These are phyloP conservation scores for Opisthograptis luteolata DNA, from an alignment of 2,888 invertebrate species.

Conservation along the genomic window DNA sequence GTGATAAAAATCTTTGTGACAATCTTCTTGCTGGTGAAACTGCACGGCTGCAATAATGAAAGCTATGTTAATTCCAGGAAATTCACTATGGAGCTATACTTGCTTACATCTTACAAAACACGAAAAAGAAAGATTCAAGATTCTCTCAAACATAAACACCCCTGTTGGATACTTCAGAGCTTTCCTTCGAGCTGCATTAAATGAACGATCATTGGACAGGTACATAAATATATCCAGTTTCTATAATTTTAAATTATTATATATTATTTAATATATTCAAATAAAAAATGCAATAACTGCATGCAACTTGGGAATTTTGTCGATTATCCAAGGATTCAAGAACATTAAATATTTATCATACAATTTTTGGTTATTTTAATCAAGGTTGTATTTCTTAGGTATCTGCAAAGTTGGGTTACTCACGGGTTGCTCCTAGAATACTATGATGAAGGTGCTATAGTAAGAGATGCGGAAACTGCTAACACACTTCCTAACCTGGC, in stretches of 20 bases:
- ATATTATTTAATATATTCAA: too few species aligned
- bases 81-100: constrained; percentile 91
- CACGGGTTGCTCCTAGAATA: constrained; percentile 87
- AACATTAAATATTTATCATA: too few species aligned
- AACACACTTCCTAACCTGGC: constrained; percentile 93
- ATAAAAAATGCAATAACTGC: too few species aligned
- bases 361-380: too few species aligned
- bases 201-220: constrained; percentile 93
- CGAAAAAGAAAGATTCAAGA: constrained; percentile 93
- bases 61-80: constrained; percentile 58
- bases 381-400: too few species aligned
- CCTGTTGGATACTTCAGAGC: constrained; percentile 92
- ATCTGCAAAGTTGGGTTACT: constrained; percentile 90
- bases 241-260: not conserved
- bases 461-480: constrained; percentile 91
- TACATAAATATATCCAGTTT: not conserved
- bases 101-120: constrained; percentile 92
- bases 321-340: too few species aligned
- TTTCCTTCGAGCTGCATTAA: constrained; percentile 94
- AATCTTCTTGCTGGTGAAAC: too few species aligned
- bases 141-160: constrained; percentile 78
- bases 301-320: too few species aligned
- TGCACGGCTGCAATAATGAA: too few species aligned
- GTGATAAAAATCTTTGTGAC: too few species aligned
- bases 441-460: constrained; percentile 94